A percentile compares a stretch with the other conserved stretches of the same genome.
phyloP scores from a whole-genome alignment of 92 coral and sea anemone genomes.

The Metridium senile region DNA sequence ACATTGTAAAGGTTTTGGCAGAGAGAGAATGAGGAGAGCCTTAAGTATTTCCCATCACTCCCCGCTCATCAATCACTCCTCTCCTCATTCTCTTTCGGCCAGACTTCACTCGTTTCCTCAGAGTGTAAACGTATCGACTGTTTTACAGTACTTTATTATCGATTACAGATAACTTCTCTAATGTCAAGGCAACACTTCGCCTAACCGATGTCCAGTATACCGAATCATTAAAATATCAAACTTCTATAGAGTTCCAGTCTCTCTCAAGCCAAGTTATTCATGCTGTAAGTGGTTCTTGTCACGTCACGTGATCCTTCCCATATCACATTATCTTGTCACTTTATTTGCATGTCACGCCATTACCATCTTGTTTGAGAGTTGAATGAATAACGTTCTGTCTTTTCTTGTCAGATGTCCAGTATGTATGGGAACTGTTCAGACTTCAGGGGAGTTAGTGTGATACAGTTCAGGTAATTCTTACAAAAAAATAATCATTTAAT shows the following conservation, averaged over 20 bases:
- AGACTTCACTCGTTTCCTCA: neutral
- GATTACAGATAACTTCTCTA: conserved; percentile 9
- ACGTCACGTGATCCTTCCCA: neutral
- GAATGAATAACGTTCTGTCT: neutral
- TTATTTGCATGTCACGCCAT: no score
- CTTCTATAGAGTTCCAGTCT: conserved; percentile 23
- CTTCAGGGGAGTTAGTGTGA: conserved; percentile 31
- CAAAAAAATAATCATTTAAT: no score
- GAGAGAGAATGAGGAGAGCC: no score
- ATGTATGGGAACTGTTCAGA: conserved; percentile 18
- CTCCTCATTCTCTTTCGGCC: no score
- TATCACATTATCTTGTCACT: no score
- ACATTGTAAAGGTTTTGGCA: no score
- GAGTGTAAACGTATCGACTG: neutral
- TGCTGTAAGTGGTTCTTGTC: conserved; percentile 15
- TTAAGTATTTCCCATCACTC: no score
- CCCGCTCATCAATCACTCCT: no score
- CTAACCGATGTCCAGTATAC: conserved; percentile 15
- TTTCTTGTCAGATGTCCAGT: conserved; percentile 20
- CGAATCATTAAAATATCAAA: conserved; percentile 31
- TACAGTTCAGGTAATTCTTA: conserved; percentile 40
- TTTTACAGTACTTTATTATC: neutral
- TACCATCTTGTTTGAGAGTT: no score
- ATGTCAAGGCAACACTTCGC: conserved; percentile 32
- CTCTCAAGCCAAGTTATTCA: conserved; percentile 20